Evolutionary conservation across 2,113 vertebrate species (phyloP), one percentile per base, ranked within the genome.

Genomic region (Lepus timidus): DNA sequence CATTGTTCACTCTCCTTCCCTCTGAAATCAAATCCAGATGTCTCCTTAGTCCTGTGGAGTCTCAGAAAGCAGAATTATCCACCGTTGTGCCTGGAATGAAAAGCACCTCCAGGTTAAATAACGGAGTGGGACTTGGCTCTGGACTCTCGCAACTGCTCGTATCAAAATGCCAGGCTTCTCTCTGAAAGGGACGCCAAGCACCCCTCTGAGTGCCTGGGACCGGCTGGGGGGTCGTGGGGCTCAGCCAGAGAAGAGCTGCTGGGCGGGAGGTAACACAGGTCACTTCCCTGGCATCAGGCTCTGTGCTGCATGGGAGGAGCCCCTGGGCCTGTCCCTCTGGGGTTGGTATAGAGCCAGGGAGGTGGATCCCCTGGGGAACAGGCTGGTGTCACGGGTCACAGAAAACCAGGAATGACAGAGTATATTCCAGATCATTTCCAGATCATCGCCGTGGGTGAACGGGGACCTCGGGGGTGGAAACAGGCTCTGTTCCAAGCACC

Each of bases 11-110:
- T 31, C 27, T 81, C 10, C 71, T 6, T 19, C 61, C 23, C 82
- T 83, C 16, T 52, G 20, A 67, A 96, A 96, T 83, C 82, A 94
- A 88, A 92, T 82, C 83, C 88, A 96, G 68, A 92, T 96, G 85
- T 39, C 68, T 64, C 16, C 78, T 82, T 36, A 20, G 70, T 52
- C 70, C 44, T n/a, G 5, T 3, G 3, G 1, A 22, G 12, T 61
- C 58, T 52, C 73, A 22, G 79, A 79, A 83, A 91, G 44, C 82
- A 22, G 27, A 55, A 49, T 36, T 61, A 79, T 31, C 49, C 74
- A 70, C 27, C n/a, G 3, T 22, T 31, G 33, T 17, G 12, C 33
- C 29, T 31, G 91, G 71, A 80, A 79, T 83, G 88, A 76, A 71
- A 51, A 82, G 20, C 73, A 85, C 23, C 65, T 93, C 49, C 74